phyloP scores from a whole-genome alignment of 2,113 vertebrate species.

The Bombycilla garrulus region DNA sequence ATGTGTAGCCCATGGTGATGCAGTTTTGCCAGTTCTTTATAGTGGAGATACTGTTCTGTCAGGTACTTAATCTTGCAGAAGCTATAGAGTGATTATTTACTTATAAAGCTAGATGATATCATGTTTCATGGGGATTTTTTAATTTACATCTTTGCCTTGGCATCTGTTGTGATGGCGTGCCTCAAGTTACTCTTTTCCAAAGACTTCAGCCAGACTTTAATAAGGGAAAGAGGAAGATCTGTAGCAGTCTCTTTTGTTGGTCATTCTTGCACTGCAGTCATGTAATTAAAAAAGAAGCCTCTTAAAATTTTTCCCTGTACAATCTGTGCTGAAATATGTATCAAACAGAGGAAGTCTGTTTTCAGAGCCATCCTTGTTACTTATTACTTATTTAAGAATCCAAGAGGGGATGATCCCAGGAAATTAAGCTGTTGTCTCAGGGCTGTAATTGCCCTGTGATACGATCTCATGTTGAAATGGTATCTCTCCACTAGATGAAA shows the following conservation, averaged over 20 bases:
- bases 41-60: neutral
- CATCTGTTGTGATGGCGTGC: neutral
- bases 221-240: neutral
- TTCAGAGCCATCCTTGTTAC: neutral
- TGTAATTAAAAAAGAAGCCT: neutral
- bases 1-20: neutral
- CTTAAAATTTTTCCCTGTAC: neutral
- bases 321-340: neutral
- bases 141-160: neutral
- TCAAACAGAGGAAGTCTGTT: neutral
- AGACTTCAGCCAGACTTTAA: neutral
- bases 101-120: neutral
- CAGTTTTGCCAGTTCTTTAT: neutral
- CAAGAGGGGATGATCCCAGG: neutral
- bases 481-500: neutral
- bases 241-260: neutral
- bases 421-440: constrained; percentile 9
- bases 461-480: neutral
- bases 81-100: neutral
- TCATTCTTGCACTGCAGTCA: neutral
- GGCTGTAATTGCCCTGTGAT: neutral
- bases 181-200: neutral
- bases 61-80: neutral
- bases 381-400: neutral
- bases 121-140: neutral